phyloP scores from a whole-genome alignment of 2,113 vertebrate species.

The Geococcyx californianus region DNA sequence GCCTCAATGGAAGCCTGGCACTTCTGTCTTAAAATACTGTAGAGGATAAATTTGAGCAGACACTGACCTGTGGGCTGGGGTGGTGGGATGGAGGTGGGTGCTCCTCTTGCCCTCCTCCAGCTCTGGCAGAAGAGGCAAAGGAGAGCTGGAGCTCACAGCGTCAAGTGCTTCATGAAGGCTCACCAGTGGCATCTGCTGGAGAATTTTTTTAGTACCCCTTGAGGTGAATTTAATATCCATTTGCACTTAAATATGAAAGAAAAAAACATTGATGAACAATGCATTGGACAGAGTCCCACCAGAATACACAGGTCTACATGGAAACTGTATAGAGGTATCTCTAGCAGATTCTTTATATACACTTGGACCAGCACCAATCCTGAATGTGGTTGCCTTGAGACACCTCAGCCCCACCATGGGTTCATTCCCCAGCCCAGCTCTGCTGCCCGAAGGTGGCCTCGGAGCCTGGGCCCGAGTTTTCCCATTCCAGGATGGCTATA shows the following conservation, averaged over 20 bases:
- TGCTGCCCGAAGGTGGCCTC: not conserved
- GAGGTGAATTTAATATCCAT: rapidly evolving
- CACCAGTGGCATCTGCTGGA: not conserved
- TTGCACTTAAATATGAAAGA: not conserved
- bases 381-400: not conserved
- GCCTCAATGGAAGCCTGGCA: not conserved
- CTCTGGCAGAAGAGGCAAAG: not conserved
- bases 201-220: not conserved
- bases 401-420: not conserved
- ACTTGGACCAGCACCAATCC: not conserved
- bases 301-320: rapidly evolving
- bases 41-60: not conserved
- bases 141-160: not conserved
- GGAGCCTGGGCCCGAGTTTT: not conserved
- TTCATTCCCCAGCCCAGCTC: not conserved
- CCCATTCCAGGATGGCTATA: not conserved
- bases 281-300: not conserved
- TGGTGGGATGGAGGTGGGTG: not conserved
- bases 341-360: not conserved
- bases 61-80: not conserved
- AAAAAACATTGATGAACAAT: not conserved
- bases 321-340: not conserved
- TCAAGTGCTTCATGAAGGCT: not conserved
- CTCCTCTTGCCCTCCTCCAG: not conserved
- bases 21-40: not conserved